Evolutionary conservation across 2,797 vertebrate genomes (phyloP).

Genomic region (Girardinus metallicus): DNA sequence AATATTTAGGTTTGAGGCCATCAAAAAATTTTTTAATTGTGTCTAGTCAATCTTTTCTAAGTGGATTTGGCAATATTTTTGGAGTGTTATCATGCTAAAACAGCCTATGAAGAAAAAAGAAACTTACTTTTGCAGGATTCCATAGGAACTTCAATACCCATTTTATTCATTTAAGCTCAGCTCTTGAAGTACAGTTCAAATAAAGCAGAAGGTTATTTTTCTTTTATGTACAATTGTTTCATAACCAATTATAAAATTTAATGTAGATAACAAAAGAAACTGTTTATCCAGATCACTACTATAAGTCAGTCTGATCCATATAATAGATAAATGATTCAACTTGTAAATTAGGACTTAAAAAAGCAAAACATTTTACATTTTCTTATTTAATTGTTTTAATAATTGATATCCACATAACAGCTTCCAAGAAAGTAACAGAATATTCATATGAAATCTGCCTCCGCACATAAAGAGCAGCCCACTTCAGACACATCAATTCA

Average conservation of each 20-base stretch:
- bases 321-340: not conserved
- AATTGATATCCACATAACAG: not conserved
- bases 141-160: not conserved
- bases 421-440: not conserved
- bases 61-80: not conserved
- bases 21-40: too few relatives aligned
- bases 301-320: not conserved
- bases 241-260: not conserved
- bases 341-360: not conserved
- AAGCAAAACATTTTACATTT: not conserved
- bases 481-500: not conserved
- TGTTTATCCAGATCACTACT: conserved; percentile 4
- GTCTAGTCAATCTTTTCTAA: too few relatives aligned
- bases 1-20: not conserved
- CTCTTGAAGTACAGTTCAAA: not conserved
- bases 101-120: not conserved
- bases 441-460: not conserved
- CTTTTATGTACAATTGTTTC: conserved; percentile 5
- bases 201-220: conserved; percentile 10
- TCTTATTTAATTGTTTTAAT: not conserved
- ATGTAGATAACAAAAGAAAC: not conserved
- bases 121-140: conserved; percentile 5
- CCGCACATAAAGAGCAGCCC: not conserved
- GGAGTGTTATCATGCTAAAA: too few relatives aligned
- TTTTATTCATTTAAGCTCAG: not conserved